Conservation (phyloP, 2,888 invertebrate species). For the Aporophyla lueneburgensis region DNA sequence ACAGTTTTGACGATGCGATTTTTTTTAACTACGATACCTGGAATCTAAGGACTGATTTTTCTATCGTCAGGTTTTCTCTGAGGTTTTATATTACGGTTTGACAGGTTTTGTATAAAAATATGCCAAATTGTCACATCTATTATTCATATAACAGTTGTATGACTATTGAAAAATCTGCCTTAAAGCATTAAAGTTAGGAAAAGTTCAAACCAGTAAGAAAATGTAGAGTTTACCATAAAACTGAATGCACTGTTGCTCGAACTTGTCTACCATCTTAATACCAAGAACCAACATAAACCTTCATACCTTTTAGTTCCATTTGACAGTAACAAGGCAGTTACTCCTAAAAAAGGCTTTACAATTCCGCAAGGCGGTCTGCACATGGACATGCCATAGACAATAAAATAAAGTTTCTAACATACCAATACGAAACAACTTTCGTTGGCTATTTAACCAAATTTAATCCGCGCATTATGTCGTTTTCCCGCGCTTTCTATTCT, state of each 20-base stretch:
- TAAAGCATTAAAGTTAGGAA: neutral
- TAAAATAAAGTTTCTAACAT: slow-evolving; percentile 64
- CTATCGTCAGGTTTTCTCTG: neutral
- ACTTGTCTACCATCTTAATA: neutral
- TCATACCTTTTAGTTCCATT: neutral
- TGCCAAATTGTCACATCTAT: no score
- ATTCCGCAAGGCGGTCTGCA: slow-evolving; percentile 31
- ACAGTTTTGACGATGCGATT: neutral
- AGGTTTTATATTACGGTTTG: neutral
- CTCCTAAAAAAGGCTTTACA: slow-evolving; percentile 15
- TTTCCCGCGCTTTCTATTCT: slow-evolving; percentile 77
- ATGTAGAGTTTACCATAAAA: neutral
- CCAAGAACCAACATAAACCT: slow-evolving; percentile 6
- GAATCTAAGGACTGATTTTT: no score
- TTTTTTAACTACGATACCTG: neutral
- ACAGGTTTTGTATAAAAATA: no score
- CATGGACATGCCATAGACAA: slow-evolving; percentile 48
- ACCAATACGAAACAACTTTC: slow-evolving; percentile 70
- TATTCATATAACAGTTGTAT: no score
- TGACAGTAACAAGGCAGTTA: slow-evolving; percentile 26
- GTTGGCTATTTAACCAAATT: slow-evolving; percentile 74
- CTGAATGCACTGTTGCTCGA: neutral
- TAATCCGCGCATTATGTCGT: slow-evolving; percentile 72
- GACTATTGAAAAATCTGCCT: neutral
- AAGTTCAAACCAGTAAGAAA: neutral